Percentiles rank a stretch among this genome's conserved stretches.
Evolutionary conservation across 2,113 vertebrate genomes (phyloP).

Genomic region (Drymodes brunneopygia): DNA sequence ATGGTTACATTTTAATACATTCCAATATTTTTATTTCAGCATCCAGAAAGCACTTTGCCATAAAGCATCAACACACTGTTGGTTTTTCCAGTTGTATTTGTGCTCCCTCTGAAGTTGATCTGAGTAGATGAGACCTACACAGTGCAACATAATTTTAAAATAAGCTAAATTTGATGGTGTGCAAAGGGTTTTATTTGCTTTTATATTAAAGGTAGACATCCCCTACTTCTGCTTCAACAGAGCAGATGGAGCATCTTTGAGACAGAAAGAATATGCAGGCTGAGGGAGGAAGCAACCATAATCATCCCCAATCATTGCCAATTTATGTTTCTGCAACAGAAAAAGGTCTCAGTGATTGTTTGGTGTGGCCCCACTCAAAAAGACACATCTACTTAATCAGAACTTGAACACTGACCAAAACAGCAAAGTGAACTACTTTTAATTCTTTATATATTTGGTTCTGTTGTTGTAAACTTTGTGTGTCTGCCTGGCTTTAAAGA

Average conservation of each 20-base stretch:
- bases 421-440: background rate
- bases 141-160: background rate
- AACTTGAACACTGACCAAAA: background rate
- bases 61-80: accelerated
- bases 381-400: background rate
- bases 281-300: background rate
- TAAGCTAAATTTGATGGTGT: background rate
- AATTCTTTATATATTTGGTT: background rate
- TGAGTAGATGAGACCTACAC: background rate
- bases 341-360: background rate
- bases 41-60: background rate
- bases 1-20: background rate
- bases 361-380: background rate
- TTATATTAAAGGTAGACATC: background rate
- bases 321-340: background rate
- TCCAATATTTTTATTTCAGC: background rate
- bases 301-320: background rate
- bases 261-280: background rate
- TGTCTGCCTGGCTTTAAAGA: background rate
- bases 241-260: background rate
- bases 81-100: background rate
- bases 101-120: background rate
- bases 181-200: background rate
- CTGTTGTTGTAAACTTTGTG: background rate
- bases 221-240: background rate